phyloP scores from a whole-genome alignment of 2,113 vertebrate genomes.

The Indri indri region DNA sequence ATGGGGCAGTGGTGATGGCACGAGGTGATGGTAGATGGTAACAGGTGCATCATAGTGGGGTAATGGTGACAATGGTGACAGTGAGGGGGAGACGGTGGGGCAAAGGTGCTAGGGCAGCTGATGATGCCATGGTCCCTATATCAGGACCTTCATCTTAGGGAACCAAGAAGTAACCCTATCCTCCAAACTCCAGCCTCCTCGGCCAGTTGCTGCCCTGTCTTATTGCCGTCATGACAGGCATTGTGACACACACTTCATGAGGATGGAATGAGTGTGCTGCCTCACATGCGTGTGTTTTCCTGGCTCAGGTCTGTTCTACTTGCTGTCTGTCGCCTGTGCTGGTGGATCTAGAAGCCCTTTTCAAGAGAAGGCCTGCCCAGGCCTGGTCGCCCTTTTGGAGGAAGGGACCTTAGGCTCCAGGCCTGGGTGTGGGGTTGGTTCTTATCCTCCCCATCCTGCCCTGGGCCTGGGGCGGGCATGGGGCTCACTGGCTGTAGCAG shows the following conservation, averaged over 20 bases:
- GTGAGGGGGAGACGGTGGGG: neutral
- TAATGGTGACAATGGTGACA: neutral
- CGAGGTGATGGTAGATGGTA: neutral
- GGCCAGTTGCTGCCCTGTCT: neutral
- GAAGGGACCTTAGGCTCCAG: neutral
- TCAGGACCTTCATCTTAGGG: neutral
- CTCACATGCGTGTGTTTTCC: neutral
- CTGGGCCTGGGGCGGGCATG: neutral
- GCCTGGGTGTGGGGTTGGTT: rapidly evolving
- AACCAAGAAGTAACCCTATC: neutral
- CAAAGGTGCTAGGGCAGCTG: neutral
- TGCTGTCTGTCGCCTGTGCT: neutral
- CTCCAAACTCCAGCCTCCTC: neutral
- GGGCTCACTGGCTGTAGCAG: neutral
- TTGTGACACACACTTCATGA: neutral
- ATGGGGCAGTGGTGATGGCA: neutral
- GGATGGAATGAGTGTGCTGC: neutral
- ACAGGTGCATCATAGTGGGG: neutral
- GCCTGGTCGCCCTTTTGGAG: neutral
- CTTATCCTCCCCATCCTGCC: neutral
- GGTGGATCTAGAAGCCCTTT: neutral
- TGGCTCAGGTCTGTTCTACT: neutral
- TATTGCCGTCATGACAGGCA: neutral
- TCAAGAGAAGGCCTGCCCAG: neutral
- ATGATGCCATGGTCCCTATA: rapidly evolving